Evolutionary conservation across 2,797 vertebrate genomes (phyloP), one percentile per base, ranked within the genome.

Genomic region (Nannoperca obscura): DNA sequence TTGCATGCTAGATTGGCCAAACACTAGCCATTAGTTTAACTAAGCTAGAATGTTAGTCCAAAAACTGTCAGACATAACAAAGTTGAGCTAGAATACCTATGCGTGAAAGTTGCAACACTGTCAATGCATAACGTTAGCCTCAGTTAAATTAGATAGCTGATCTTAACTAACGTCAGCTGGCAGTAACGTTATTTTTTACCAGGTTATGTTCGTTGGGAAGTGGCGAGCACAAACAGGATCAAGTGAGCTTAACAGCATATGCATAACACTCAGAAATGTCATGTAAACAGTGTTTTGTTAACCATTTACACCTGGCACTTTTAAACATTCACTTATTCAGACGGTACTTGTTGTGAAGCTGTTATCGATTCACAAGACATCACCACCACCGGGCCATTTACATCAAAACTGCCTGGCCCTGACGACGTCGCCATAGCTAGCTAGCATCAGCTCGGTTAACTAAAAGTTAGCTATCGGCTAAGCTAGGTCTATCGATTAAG

Each of bases 391-490:
- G 73, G 74, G 64, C 54, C 50, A 72, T 76, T 82, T 79, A 77
- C 59, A 85, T 80, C 53, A 57, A 52, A 83, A 64, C 20, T 74
- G 79, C 32, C 72, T 89, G 88, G 88, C 92, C 90, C 89, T 78
- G 80, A 53, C 88, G 83, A 85, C 84, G 88, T 91, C 89, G 90
- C 89, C 84, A 89, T 70, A 72, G 90, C 91, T 91, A 90, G 89
- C 88, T 89, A 92, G 90, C 90, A 84, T 88, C 86, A 86, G 89
- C 81, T 85, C 77, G 78, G 47, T 53, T 71, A 61, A 87, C 81
- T 86, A 88, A 92, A 92, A 93, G 86, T 93, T 92, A 91, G 93
- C 93, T 79, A 20, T 53, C 38, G 30, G 93, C 91, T 94, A 94
- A 78, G 90, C 91, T 91, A 92, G 73, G 61, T 88, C 44, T 83